These are phyloP conservation scores for Copidosoma floridanum DNA, from an alignment of 1,140 invertebrate species.

Conservation along the genomic window DNA sequence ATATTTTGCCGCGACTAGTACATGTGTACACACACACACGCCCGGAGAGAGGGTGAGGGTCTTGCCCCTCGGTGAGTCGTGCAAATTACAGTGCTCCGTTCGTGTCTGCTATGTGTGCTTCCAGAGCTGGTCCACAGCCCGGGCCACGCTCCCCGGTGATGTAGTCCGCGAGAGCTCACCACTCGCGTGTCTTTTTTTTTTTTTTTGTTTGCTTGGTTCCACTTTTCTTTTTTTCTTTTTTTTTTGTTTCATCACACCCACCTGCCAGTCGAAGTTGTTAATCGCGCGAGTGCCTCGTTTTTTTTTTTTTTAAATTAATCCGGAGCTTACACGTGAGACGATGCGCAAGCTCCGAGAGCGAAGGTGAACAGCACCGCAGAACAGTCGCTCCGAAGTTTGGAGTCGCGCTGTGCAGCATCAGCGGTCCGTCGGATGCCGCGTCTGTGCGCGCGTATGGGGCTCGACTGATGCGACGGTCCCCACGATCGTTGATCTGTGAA, in stretches of 20 bases:
- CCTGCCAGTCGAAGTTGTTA: too few relatives aligned
- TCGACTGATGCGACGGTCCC: neutral
- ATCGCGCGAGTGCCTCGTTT: neutral
- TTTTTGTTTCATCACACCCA: too few relatives aligned
- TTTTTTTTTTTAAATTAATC: neutral
- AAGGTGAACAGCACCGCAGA: neutral
- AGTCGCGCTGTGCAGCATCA: slow-evolving; percentile 12
- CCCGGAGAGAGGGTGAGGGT: too few relatives aligned
- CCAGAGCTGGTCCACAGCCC: too few relatives aligned
- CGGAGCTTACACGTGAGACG: too few relatives aligned
- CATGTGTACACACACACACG: too few relatives aligned
- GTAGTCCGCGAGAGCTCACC: too few relatives aligned
- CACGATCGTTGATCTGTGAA: neutral
- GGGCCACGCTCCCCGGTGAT: too few relatives aligned
- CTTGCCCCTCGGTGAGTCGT: too few relatives aligned
- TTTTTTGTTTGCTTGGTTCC: neutral
- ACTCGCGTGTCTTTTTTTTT: neutral
- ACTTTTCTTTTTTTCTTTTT: neutral
- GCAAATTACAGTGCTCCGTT: too few relatives aligned
- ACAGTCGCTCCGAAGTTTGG: slow-evolving; percentile 8
- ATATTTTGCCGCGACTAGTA: neutral
- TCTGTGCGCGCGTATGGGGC: neutral
- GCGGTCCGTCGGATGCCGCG: slow-evolving; percentile 7
- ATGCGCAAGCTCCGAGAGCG: neutral
- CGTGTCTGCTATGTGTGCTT: too few relatives aligned